phyloP scores from a whole-genome alignment of 2,888 invertebrate species.

The Parasteatoda lunata region DNA sequence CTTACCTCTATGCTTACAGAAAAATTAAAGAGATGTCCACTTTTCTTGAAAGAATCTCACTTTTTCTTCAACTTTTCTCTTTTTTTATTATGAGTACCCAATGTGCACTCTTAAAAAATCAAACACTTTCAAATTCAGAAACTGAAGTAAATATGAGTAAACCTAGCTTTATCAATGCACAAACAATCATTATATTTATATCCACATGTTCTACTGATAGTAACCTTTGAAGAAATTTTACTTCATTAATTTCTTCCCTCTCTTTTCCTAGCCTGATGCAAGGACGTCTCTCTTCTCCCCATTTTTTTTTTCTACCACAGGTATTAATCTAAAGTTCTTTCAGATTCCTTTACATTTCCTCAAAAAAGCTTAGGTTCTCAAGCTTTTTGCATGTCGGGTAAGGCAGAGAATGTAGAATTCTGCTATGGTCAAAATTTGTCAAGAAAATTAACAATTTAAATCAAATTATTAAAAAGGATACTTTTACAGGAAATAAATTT shows the following conservation, averaged over 20 bases:
- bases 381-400: no score
- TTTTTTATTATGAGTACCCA: background rate
- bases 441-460: no score
- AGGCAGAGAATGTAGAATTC: no score
- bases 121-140: background rate
- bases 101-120: background rate
- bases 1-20: background rate
- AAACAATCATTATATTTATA: background rate
- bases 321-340: no score
- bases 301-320: no score
- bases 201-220: background rate
- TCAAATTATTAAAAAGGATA: no score
- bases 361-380: no score
- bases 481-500: no score
- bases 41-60: background rate
- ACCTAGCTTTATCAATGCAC: background rate
- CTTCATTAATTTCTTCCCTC: background rate
- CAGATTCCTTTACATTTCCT: no score
- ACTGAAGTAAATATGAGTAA: background rate
- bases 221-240: background rate
- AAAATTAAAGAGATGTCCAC: background rate
- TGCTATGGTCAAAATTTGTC: no score
- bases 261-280: background rate
- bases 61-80: background rate
- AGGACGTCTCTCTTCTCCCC: no score